Evolutionary conservation across 2,113 vertebrate species (phyloP), one percentile per base, ranked within the genome.

Genomic region (Ia io): DNA sequence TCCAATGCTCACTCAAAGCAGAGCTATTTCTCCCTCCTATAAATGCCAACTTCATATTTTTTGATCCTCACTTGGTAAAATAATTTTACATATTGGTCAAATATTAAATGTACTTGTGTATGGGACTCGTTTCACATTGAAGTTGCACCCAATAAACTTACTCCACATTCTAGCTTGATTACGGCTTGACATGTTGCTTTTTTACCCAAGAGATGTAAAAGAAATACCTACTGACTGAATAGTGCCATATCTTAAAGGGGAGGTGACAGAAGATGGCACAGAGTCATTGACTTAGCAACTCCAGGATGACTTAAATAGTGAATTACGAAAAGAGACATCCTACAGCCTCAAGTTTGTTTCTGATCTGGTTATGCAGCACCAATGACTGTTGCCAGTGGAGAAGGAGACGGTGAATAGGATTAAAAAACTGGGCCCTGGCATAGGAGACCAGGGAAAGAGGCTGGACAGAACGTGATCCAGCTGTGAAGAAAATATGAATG

Each of bases 1-100:
- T 5, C 32, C 9, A 42, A 7, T 0, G 23, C 1, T 47, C 49
- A n/a, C 32, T 12, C 20, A 14, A 51, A 69, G 53, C 0, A 0
- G 9, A 88, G 47, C 47, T 25, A 1, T 20, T 65, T 10, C 6
- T 40, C 16, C 11, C 42, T 56, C 7, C 70, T 23, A 40, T 11
- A 28, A 69, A n/a, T 1, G 23, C 37, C 32, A 65, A 4, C 10
- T 30, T 44, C 37, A 37, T 2, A 1, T 20, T 11, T 74, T 88
- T 35, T 67, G n/a, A 71, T 37, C 37, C 76, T 84, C 40, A 3
- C 1, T 69, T 40, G 32, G 35, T 53, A 61, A 20, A 67, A 17
- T 37, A 61, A 71, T 37, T 71, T 74, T 35, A 12, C 10, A 17
- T 47, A 25, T 61, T 23, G 56, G 73, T 89, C n/a, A 77, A 65